Conservation (phyloP, 2,797 vertebrate species). For the Adelosebastes latens region DNA sequence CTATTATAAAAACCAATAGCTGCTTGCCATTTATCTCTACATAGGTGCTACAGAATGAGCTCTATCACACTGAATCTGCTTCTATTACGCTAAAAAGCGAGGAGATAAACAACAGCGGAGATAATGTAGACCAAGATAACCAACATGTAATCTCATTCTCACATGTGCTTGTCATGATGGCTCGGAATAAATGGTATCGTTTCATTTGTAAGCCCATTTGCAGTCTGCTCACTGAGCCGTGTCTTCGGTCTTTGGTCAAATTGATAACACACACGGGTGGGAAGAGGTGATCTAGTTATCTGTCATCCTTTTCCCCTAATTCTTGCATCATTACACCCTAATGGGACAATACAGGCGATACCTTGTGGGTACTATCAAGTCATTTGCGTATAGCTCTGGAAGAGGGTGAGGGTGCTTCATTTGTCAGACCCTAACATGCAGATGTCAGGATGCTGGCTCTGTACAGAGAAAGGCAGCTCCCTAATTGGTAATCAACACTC, state of each 20-base stretch:
- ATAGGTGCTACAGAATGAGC: background rate
- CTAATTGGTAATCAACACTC: conserved; percentile 68
- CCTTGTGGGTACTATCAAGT: conserved; percentile 67
- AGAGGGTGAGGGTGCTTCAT: conserved; percentile 57
- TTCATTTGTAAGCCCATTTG: conserved; percentile 9
- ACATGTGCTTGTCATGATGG: conserved; percentile 8
- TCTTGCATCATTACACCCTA: conserved; percentile 69
- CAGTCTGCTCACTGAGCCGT: background rate
- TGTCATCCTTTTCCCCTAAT: conserved; percentile 56
- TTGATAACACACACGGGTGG: conserved; percentile 4
- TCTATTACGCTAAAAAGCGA: background rate
- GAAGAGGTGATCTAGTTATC: conserved; percentile 53
- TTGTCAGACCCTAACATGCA: conserved; percentile 73
- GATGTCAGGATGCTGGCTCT: conserved; percentile 58
- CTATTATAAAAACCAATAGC: background rate
- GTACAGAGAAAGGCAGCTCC: conserved; percentile 46
- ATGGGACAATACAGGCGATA: conserved; percentile 64
- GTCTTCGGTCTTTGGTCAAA: conserved; percentile 20
- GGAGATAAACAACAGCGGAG: background rate
- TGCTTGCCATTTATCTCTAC: background rate
- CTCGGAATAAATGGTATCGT: background rate
- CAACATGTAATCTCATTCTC: conserved; percentile 17
- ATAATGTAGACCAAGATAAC: conserved; percentile 5
- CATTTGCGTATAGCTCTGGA: conserved; percentile 59
- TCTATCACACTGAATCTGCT: background rate